phyloP scores from a whole-genome alignment of 2,888 invertebrate genomes.

The Vandiemenella viatica region DNA sequence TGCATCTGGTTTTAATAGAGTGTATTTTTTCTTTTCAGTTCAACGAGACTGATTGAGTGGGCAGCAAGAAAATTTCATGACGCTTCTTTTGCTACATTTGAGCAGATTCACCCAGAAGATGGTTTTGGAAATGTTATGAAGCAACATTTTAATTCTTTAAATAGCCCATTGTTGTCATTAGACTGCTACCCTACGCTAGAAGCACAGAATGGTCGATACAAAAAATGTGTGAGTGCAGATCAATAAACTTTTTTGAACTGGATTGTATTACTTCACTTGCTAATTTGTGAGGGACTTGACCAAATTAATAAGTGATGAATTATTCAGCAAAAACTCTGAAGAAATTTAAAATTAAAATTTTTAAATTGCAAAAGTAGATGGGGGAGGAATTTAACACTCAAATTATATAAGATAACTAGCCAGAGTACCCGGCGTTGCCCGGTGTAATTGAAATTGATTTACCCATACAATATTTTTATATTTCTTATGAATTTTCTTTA shows the following conservation, averaged over 20 bases:
- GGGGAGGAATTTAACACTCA: too few species aligned
- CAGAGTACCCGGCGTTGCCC: too few species aligned
- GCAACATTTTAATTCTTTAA: slow-evolving; percentile 28
- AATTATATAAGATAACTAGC: too few species aligned
- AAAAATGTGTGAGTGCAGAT: slow-evolving; percentile 22
- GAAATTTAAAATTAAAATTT: too few species aligned
- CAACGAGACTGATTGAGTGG: slow-evolving; percentile 28
- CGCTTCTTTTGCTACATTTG: slow-evolving; percentile 29
- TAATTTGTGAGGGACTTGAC: too few species aligned
- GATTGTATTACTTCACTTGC: too few species aligned
- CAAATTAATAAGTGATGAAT: too few species aligned
- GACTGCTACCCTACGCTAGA: slow-evolving; percentile 24
- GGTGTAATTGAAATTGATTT: too few species aligned
- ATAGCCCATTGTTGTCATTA: slow-evolving; percentile 29
- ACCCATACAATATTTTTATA: too few species aligned
- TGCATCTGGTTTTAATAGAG: neutral
- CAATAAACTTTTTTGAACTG: slow-evolving; percentile 1
- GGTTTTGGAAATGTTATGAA: slow-evolving; percentile 24
- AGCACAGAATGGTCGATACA: slow-evolving; percentile 26
- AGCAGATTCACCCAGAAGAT: slow-evolving; percentile 27
- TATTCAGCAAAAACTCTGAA: too few species aligned
- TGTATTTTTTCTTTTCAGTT: slow-evolving; percentile 22
- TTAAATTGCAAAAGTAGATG: too few species aligned
- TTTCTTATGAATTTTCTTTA: too few species aligned
- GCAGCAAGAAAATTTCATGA: slow-evolving; percentile 25